Evolutionary conservation across 2,888 invertebrate genomes (phyloP).

Genomic region (Pristionchus japonicus): DNA sequence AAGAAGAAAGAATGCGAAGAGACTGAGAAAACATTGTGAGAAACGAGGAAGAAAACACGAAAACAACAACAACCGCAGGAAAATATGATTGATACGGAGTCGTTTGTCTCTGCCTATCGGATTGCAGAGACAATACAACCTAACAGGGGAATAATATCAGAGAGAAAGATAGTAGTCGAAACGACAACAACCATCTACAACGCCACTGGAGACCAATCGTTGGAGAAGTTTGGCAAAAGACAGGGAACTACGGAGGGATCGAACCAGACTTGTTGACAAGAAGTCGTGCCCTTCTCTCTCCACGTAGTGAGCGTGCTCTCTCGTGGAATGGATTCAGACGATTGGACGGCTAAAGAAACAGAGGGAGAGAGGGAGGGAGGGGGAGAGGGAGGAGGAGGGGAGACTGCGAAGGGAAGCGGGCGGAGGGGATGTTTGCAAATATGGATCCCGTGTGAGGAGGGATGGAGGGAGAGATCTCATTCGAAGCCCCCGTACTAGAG

Average conservation of each 20-base stretch:
- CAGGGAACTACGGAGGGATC: neutral
- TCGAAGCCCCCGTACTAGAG: constrained; percentile 1
- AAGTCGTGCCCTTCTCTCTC: too few species aligned
- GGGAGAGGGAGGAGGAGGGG: neutral
- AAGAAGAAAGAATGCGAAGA: neutral
- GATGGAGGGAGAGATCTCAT: neutral
- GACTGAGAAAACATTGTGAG: neutral
- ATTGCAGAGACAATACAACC: neutral
- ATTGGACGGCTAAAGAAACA: constrained; percentile 41
- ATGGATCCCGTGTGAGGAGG: constrained; percentile 1
- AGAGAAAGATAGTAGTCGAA: neutral
- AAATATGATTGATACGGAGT: constrained; percentile 17
- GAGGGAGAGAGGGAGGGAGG: neutral
- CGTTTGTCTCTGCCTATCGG: neutral
- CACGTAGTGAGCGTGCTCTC: neutral
- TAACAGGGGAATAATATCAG: neutral
- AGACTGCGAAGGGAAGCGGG: neutral
- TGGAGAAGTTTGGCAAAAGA: neutral
- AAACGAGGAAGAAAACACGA: neutral
- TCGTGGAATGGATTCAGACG: neutral
- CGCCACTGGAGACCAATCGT: neutral
- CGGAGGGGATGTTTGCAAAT: constrained; percentile 23
- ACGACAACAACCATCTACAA: neutral
- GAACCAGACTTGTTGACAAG: constrained; percentile 7
- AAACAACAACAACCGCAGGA: neutral